Evolutionary conservation across 2,888 invertebrate species (phyloP), one percentile per base, ranked within the genome.

Genomic region (Meteorus cinctellus): DNA sequence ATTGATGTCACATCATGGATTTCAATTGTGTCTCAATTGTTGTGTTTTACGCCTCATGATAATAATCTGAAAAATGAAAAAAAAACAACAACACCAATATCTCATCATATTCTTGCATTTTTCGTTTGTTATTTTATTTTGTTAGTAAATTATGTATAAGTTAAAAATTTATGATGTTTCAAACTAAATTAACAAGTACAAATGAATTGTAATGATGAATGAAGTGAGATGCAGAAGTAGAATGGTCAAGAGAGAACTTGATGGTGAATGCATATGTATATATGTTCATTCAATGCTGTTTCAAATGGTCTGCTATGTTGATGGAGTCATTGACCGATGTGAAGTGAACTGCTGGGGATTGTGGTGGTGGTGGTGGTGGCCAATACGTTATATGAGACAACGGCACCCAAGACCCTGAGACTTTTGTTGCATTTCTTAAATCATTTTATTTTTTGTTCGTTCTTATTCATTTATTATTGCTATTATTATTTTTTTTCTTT

Each of bases 261-360:
- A 59, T 71, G 59, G 73, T 66, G 55, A 29, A 62, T 70, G 36
- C 31, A 66, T 62, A 68, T 67, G 69, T 41, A 34, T 72, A n/a
- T 48, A n/a, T 19, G 51, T 29, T 72, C 27, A 48, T 59, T 70
- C 62, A 72, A 72, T 55, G 19, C 19, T 55, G 55, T 8, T 66
- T 66, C 41, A 66, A 66, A 66, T 66, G 66, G 24, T 45, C 36
- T 65, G 19, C 24, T 24, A 19, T 34, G 36, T 41, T 41, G 41
- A 71, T 72, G 72, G 76, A 71, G 80, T 80, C 79, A 72, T 80
- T 80, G 79, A 80, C 80, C 80, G 79, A 77, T 79, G 78, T 55
- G 55, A 55, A 55, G 24, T 55, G 55, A 14, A 2, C 4, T 48
- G n/a, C 48, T 48, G 48, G 48, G 16, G 45, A 45, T 45, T 74